A percentile compares a stretch with the other conserved stretches of the same genome.
Evolutionary conservation across 2,113 vertebrate genomes (phyloP).

Genomic region (Indicator maculatus): DNA sequence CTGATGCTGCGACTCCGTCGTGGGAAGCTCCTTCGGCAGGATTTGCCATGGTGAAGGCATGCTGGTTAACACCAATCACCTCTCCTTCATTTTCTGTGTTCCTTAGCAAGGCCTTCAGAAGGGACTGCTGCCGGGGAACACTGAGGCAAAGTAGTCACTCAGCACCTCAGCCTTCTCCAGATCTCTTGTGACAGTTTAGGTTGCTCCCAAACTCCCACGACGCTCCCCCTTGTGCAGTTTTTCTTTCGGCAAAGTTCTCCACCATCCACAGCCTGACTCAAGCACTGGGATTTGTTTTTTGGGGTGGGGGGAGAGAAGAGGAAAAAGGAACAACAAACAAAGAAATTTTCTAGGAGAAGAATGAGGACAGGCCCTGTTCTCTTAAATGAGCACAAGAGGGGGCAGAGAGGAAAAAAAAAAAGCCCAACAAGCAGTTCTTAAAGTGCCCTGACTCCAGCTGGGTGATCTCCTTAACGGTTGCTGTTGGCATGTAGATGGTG

Average conservation of each 20-base stretch:
- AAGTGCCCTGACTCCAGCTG: neutral
- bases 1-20: too few species aligned
- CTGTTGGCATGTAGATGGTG: neutral
- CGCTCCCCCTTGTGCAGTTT: neutral
- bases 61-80: too few species aligned
- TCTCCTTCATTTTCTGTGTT: too few species aligned
- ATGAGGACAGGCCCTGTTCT: too few species aligned
- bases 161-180: too few species aligned
- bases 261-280: accelerated
- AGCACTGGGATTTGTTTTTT: accelerated
- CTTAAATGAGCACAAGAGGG: too few species aligned
- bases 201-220: neutral
- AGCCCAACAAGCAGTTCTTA: too few species aligned
- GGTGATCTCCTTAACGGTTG: neutral
- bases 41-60: too few species aligned
- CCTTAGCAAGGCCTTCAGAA: too few species aligned
- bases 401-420: neutral
- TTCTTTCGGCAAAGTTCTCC: neutral
- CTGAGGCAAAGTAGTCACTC: too few species aligned
- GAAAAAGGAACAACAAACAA: neutral
- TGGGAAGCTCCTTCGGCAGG: too few species aligned
- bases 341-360: neutral
- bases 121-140: too few species aligned
- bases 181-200: accelerated
- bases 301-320: accelerated